A percentile compares a stretch with the other conserved stretches of the same genome.
Evolutionary conservation across 2,113 vertebrate genomes (phyloP).

Genomic region (Uria lomvia): DNA sequence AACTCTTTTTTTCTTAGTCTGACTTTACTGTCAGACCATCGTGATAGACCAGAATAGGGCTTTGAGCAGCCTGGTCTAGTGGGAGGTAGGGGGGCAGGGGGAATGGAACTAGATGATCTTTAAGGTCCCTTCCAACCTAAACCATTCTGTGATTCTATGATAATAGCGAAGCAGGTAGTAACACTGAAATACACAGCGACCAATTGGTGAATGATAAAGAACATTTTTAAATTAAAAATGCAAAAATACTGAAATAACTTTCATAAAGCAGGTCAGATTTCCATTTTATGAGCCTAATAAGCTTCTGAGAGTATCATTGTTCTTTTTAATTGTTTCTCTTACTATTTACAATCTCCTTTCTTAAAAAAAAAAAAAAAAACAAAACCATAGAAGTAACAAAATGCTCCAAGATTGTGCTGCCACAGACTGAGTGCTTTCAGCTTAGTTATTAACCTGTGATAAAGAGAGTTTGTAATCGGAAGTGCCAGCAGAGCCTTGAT

Average conservation of each 20-base stretch:
- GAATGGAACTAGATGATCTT: not conserved
- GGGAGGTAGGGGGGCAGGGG: not conserved
- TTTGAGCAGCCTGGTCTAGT: not conserved
- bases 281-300: not conserved
- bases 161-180: not conserved
- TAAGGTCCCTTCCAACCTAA: not conserved
- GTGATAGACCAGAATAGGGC: not conserved
- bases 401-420: not conserved
- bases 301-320: rapidly evolving
- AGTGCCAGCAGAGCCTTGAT: not conserved
- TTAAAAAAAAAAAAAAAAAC: not conserved
- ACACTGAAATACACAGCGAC: not conserved
- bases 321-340: not conserved
- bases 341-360: not conserved
- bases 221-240: not conserved
- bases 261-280: not conserved
- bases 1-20: no score
- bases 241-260: not conserved
- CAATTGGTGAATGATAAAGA: not conserved
- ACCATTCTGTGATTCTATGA: not conserved
- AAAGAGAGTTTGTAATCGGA: not conserved
- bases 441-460: not conserved
- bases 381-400: not conserved
- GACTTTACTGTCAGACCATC: not conserved
- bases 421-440: not conserved